Base-by-base conservation (phyloP, 1,140 invertebrate species). In the Drosophila seguyi region DNA sequence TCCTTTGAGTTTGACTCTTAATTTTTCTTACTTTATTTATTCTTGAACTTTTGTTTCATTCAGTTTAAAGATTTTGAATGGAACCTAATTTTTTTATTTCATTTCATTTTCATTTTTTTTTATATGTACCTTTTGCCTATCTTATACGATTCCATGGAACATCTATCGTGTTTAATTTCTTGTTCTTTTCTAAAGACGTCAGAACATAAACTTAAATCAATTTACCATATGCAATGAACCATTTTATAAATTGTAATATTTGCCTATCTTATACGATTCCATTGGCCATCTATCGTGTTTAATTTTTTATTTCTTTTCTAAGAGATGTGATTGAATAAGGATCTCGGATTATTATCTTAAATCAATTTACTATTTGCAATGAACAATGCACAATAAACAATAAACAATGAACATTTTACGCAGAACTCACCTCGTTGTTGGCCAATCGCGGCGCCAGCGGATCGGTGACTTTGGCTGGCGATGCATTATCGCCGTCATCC, bases 381-480 rank as follows among this genome's bases (percentile, higher is more conserved):
- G 14, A 38, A 38, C 6, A 38, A 13, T 6, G 16, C 0, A 6
- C 8, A 20, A 41, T 18, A 2, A 13, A 3, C 20, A 14, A 11
- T 42, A 4, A n/a, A n/a, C 3, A 39, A 39, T n/a, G 38, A 0
- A n/a, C 3, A 39, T 10, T 4, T 41, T 8, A 2, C 5, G 11
- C 18, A 55, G 0, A 59, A 74, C 65, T 81, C 69, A 76, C 91
- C 85, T 92, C 91, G 52, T 92, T 92, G 59, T 85, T 92, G 67
- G 79, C 55, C 16, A 87, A 52, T 39, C 84, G 86, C 8, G 91
- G 91, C 6, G 91, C 91, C 42, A 92, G 57, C 4, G 91, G 91
- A 91, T 92, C 91, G 27, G 91, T 92, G 29, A 87, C 91, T 45
- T 92, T 92, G 44, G 91, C 91, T 6, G 91, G 91, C 55, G 91